Base-by-base conservation (phyloP, 2,797 vertebrate genomes). In the Arctocebus calabarensis region DNA sequence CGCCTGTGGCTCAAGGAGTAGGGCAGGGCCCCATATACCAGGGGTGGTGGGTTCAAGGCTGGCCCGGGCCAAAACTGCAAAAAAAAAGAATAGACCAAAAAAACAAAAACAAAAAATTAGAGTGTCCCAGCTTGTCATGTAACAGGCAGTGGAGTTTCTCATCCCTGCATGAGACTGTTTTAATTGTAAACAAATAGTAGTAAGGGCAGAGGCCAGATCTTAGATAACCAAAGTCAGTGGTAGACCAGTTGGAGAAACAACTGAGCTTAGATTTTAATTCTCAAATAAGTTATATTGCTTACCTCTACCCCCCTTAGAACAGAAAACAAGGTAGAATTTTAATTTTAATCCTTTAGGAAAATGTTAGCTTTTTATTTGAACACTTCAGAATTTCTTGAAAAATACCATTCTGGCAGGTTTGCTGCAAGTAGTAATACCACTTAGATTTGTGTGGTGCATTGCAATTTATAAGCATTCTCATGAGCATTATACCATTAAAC, bases 131-230 rank as follows among this genome's bases (percentile, higher is more conserved):
- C 62, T 90, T 90, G 64, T 79, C 59, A 29, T 61, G 34, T 62
- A 73, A 68, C 37, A 90, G 79, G n/a, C 66, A 43, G 52, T 66
- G 34, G 48, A 91, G 78, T 77, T 89, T 88, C 87, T 90, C 43
- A 34, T 89, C 57, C 3, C 32, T 29, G 61, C 45, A 29, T 82
- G 85, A 62, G 40, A 52, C 81, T 94, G 45, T 91, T 95, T 78
- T 55, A 77, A 84, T 84, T 96, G 81, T 95, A 89, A 96, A 95
- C 94, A 93, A 94, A 77, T 45, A 70, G 74, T 70, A 57, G 94
- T 81, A 87, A 75, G 93, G 83, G 64, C 71, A 73, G 92, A 94
- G 94, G 94, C 86, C 94, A 91, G 71, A 95, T 23, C 70, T 87
- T 45, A 88, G 93, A 40, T 90, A 82, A n/a, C 75, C 13, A 64